Evolutionary conservation across 2,113 vertebrate species (phyloP).

Genomic region (Cololabis saira): DNA sequence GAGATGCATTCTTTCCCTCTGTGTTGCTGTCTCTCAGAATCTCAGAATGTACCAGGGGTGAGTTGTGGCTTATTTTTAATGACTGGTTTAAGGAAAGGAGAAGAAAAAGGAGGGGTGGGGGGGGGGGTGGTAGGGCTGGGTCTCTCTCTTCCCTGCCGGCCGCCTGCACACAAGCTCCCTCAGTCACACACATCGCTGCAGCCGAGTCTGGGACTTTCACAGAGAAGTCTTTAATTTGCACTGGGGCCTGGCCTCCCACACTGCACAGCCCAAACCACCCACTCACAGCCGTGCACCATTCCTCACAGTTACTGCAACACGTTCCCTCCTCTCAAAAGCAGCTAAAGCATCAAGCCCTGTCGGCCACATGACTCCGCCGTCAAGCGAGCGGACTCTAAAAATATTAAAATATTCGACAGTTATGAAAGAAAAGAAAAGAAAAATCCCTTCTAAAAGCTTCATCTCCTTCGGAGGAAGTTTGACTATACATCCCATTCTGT

Average conservation of each 20-base stretch:
- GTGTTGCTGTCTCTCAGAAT: slow-evolving; percentile 42
- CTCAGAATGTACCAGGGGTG: slow-evolving; percentile 62
- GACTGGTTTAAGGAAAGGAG: slow-evolving; percentile 63
- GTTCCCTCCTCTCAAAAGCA: slow-evolving; percentile 35
- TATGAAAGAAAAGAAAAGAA: slow-evolving; percentile 8
- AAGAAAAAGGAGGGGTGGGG: background rate
- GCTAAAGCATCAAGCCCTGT: slow-evolving; percentile 53
- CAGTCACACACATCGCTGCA: slow-evolving; percentile 58
- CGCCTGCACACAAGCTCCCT: slow-evolving; percentile 52
- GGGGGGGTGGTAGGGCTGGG: slow-evolving; percentile 39
- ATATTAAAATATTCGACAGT: slow-evolving; percentile 19
- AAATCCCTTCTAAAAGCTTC: background rate
- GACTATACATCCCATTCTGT: slow-evolving; percentile 33
- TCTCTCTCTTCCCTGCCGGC: slow-evolving; percentile 56
- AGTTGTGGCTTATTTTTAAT: slow-evolving; percentile 78
- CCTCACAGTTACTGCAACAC: slow-evolving; percentile 39
- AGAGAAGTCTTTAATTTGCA: slow-evolving; percentile 81
- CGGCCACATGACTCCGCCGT: slow-evolving; percentile 51
- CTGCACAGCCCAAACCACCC: slow-evolving; percentile 75
- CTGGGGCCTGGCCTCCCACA: slow-evolving; percentile 77
- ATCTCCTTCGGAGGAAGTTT: slow-evolving; percentile 16
- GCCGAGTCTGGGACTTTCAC: slow-evolving; percentile 76
- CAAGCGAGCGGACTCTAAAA: slow-evolving; percentile 30
- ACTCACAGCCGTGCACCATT: slow-evolving; percentile 68
- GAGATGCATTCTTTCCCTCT: slow-evolving; percentile 70